phyloP scores from a whole-genome alignment of 2,797 vertebrate genomes.

The Pipistrellus nathusii region DNA sequence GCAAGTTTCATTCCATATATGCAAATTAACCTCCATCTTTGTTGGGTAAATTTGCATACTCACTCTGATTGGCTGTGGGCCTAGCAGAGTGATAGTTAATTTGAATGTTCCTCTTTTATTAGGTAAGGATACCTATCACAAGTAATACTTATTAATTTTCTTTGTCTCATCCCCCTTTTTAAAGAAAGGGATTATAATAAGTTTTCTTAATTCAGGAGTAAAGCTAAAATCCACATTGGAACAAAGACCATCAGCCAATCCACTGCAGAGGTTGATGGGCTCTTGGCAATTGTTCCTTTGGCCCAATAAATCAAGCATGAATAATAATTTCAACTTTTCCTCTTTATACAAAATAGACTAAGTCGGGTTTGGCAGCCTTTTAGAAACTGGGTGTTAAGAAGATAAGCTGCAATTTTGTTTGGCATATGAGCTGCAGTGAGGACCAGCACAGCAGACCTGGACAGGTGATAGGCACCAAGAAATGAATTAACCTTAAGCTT shows the following conservation, averaged over 20 bases:
- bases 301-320: neutral
- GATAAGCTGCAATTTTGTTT: neutral
- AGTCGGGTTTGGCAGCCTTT: neutral
- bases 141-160: neutral
- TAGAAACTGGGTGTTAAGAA: neutral
- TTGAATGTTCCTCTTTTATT: too few species aligned
- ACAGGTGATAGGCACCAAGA: neutral
- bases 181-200: neutral
- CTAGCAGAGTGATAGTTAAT: too few species aligned
- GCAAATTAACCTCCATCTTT: too few species aligned
- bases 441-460: neutral
- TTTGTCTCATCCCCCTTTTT: neutral
- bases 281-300: neutral
- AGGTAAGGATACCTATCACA: neutral
- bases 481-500: neutral
- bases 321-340: slow-evolving; percentile 28
- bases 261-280: neutral
- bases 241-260: neutral
- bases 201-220: neutral
- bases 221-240: neutral
- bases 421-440: neutral
- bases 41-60: too few species aligned
- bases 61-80: too few species aligned
- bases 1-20: too few species aligned
- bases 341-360: neutral